Base-by-base conservation (phyloP, 2,888 invertebrate genomes). In the Oasisia sp. region DNA sequence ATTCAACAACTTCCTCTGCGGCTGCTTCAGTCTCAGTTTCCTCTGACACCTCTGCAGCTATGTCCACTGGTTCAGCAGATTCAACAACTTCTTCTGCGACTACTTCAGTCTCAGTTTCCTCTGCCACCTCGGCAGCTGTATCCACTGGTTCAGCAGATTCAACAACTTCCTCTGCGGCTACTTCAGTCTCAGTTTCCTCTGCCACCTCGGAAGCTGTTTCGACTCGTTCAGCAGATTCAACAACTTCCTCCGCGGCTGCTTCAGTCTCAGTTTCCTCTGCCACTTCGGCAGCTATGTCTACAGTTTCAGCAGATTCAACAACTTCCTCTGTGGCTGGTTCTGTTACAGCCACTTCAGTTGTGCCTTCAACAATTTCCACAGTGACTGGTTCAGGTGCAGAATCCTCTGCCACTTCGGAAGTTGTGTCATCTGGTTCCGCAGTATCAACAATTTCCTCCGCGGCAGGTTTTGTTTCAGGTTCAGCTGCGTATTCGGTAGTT, bases 181-280 rank as follows among this genome's bases (percentile, higher is more conserved):
- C 12, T 58, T 11, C 14, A 14, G 27, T 12, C 5, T 58, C 58
- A 58, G 58, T 58, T 19, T 58, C 58, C 58, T 58, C 19, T 14
- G 19, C 58, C 19, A 58, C 11, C 19, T 19, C 58, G 58, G 58
- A 19, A 14, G 12, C 14, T 4, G 19, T 58, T 58, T 12, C 19
- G 19, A 19, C 19, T 58, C 14, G 58, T 58, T 12, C 58, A 58
- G 58, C 12, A 58, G 19, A 8, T 58, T 58, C 58, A 58, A 12
- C 12, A 90, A 91, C 32, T 92, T 91, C 74, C 74, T 44, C 32
- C 12, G 50, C 44, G 91, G 32, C 91, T 90, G 32, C 0, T 91
- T 91, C 91, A 32, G 14, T 38, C 12, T 45, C 44, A 38, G 44
- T 91, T 19, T 91, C 91, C 50, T n/a, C n/a, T n/a, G n/a, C n/a